Percentiles rank a stretch among this genome's conserved stretches.
phyloP scores from a whole-genome alignment of 2,888 invertebrate species.

The Brachyptera risi region DNA sequence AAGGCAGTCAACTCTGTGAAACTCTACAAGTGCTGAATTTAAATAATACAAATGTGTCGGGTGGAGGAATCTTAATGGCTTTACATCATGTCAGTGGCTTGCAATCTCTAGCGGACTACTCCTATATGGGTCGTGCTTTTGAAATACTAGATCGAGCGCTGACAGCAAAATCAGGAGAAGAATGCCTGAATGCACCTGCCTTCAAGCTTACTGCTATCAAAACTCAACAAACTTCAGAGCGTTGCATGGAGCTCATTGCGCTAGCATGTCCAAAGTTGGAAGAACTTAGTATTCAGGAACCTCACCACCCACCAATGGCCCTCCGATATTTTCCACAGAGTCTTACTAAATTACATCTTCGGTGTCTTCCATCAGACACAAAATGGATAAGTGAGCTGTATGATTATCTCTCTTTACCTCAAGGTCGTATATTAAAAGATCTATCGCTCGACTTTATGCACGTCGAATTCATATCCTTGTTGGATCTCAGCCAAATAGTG shows the following conservation, averaged over 20 bases:
- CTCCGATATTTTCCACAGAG: conserved; percentile 41
- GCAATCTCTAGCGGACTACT: conserved; percentile 46
- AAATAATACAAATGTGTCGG: conserved; percentile 45
- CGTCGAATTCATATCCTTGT: conserved; percentile 38
- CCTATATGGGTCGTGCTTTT: conserved; percentile 44
- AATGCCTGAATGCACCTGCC: conserved; percentile 38
- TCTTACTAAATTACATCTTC: conserved; percentile 42
- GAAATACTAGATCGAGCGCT: conserved; percentile 41
- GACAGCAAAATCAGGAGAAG: conserved; percentile 17
- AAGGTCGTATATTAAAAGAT: conserved; percentile 42
- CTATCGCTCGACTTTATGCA: conserved; percentile 42
- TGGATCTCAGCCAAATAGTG: conserved; percentile 43
- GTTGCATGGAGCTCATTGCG: conserved; percentile 43
- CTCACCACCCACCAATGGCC: conserved; percentile 44
- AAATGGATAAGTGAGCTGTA: conserved; percentile 44
- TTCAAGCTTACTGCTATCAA: conserved; percentile 43
- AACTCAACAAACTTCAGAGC: conserved; percentile 42
- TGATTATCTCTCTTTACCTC: conserved; percentile 41
- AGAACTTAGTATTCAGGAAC: conserved; percentile 44
- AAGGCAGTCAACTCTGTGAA: conserved; percentile 43
- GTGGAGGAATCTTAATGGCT: conserved; percentile 43
- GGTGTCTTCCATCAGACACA: conserved; percentile 41
- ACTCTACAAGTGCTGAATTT: conserved; percentile 44
- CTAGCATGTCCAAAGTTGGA: conserved; percentile 43
- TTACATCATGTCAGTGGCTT: conserved; percentile 43